Conservation (phyloP, 2,888 invertebrate genomes). For the Endotricha flammealis region DNA sequence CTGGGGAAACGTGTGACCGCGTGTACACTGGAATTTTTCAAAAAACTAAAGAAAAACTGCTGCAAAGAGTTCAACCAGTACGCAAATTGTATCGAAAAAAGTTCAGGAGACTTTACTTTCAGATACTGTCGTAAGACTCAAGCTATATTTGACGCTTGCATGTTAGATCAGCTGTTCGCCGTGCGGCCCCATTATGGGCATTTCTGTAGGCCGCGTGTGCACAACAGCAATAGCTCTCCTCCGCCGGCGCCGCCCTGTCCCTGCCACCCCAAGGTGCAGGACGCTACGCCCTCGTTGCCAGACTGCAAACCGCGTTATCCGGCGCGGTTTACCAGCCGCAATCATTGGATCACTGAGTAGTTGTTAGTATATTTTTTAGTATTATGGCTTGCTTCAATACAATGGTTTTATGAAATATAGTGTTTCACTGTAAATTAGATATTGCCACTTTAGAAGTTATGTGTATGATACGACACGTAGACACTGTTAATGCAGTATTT, state of each 20-base stretch:
- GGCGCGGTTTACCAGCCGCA: constrained; percentile 81
- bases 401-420: background rate
- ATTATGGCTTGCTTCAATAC: no score
- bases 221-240: constrained; percentile 73
- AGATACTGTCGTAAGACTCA: constrained; percentile 89
- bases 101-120: constrained; percentile 81
- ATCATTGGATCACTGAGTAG: constrained; percentile 68
- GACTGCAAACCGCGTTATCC: constrained; percentile 76
- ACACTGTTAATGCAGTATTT: no score
- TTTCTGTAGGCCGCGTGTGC: constrained; percentile 84
- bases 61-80: constrained; percentile 90
- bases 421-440: no score
- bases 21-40: constrained; percentile 91
- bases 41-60: constrained; percentile 88
- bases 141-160: constrained; percentile 88
- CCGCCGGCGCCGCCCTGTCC: constrained; percentile 75
- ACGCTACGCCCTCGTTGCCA: constrained; percentile 82
- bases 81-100: constrained; percentile 84
- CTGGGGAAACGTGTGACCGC: constrained; percentile 93
- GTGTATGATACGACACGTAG: no score
- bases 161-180: constrained; percentile 85
- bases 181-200: constrained; percentile 90
- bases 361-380: no score
- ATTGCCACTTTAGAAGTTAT: no score
- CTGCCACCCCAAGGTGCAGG: constrained; percentile 77